A percentile compares a stretch with the other conserved stretches of the same genome.
phyloP scores from a whole-genome alignment of 2,888 invertebrate species.

The Nemoura dubitans region DNA sequence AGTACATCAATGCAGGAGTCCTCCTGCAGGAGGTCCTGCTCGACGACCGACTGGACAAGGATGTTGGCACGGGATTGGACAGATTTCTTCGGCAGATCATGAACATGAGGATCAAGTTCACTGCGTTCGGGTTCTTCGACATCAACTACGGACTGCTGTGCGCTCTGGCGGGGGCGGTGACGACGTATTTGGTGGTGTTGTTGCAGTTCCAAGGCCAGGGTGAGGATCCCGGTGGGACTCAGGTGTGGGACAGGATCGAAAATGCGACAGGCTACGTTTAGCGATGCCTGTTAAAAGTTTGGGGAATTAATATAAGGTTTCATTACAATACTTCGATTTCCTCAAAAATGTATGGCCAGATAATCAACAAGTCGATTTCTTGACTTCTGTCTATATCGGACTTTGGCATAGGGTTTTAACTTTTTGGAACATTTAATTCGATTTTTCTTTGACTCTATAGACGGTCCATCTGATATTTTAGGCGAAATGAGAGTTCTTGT shows the following conservation, averaged over 20 bases:
- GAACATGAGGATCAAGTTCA: conserved; percentile 25
- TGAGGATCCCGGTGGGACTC: neutral
- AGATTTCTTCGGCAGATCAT: neutral
- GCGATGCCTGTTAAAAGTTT: too few relatives aligned
- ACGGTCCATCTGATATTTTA: too few relatives aligned
- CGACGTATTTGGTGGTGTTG: conserved; percentile 1
- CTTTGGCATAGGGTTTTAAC: too few relatives aligned
- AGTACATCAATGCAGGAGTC: neutral
- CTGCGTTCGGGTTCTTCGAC: conserved; percentile 15
- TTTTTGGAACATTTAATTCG: too few relatives aligned
- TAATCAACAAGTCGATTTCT: too few relatives aligned
- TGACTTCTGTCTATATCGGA: too few relatives aligned
- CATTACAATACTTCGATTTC: too few relatives aligned
- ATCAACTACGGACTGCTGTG: conserved; percentile 24
- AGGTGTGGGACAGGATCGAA: neutral
- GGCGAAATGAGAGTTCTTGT: too few relatives aligned
- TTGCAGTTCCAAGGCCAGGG: neutral
- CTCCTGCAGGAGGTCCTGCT: neutral
- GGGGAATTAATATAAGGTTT: too few relatives aligned
- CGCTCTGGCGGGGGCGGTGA: conserved; percentile 8
- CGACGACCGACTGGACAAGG: neutral
- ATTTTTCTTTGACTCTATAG: too few relatives aligned
- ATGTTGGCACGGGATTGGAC: neutral
- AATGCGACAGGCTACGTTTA: neutral
- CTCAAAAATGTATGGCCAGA: too few relatives aligned